Evolutionary conservation across 2,113 vertebrate genomes (phyloP), one percentile per base, ranked within the genome.

Genomic region (Psephotus haematonotus): DNA sequence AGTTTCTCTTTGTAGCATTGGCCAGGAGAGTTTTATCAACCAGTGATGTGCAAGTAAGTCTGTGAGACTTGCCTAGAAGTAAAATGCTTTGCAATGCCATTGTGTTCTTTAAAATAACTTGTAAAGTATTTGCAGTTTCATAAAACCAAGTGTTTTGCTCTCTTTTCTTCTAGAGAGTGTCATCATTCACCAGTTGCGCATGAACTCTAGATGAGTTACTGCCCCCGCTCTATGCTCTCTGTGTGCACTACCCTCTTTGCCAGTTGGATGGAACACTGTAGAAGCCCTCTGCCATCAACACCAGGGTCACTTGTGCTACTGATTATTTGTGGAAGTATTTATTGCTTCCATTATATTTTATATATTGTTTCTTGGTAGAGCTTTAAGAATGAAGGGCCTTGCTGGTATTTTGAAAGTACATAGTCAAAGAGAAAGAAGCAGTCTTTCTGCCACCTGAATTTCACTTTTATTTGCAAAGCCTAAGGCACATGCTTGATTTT

Each of bases 171-270:
- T 98, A 99, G 99, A 99, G 97, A 98, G 98, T 83, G 96, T 99
- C 98, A 91, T 98, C 96, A 98, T 99, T 95, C 99, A 98, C 96
- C 98, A 98, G 96, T 97, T 99, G 96, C 98, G 97, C 57, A 97
- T 98, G 98, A 98, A 97, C 97, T 97, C 98, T 88, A 97, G 98
- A 98, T 98, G 98, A 98, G 91, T 91, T 83, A 59, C 90, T 17
- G 17, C 96, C 76, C 82, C 92, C 4, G 31, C 63, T 78, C 31
- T 31, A n/a, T 4, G n/a, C 67, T 76, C 91, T 82, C 78, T 83
- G 89, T 87, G 88, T 91, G 97, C 82, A 88, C 94, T 88, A 25
- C 97, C 93, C 95, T 92, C 96, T 96, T 68, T 60, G 90, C 93
- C 86, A 59, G 72, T 83, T 72, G 96, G 96, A 94, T 57, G 97